phyloP scores from a whole-genome alignment of 2,888 invertebrate species.

The Cephus runcator region DNA sequence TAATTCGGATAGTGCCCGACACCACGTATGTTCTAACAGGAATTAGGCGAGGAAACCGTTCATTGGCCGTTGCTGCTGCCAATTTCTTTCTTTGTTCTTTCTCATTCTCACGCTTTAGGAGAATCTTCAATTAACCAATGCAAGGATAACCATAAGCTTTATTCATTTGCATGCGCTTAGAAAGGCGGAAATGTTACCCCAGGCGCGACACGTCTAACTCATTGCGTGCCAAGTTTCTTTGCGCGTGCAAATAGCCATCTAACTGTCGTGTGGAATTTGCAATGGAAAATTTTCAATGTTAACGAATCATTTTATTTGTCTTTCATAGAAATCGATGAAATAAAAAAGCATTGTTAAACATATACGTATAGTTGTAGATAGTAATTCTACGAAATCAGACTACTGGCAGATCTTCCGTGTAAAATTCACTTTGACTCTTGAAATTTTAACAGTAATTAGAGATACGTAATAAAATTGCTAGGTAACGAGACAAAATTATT shows the following conservation, averaged over 20 bases:
- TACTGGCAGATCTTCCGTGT: background rate
- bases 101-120: background rate
- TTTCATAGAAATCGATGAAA: no score
- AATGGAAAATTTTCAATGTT: background rate
- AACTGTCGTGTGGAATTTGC: background rate
- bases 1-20: background rate
- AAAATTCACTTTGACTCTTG: background rate
- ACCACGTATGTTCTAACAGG: background rate
- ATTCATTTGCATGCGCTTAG: conserved; percentile 41
- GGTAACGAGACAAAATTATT: background rate
- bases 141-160: background rate
- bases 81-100: background rate
- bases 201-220: background rate
- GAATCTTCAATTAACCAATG: background rate
- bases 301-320: background rate
- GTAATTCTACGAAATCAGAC: background rate
- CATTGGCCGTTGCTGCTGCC: background rate
- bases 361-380: no score
- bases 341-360: no score
- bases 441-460: background rate
- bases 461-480: background rate
- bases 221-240: conserved; percentile 22
- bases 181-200: conserved; percentile 46
- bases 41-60: background rate
- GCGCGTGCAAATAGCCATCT: conserved; percentile 11